These are phyloP conservation scores for Arrhamphus sclerolepis DNA, from an alignment of 2,797 vertebrate genomes.

Conservation along the genomic window DNA sequence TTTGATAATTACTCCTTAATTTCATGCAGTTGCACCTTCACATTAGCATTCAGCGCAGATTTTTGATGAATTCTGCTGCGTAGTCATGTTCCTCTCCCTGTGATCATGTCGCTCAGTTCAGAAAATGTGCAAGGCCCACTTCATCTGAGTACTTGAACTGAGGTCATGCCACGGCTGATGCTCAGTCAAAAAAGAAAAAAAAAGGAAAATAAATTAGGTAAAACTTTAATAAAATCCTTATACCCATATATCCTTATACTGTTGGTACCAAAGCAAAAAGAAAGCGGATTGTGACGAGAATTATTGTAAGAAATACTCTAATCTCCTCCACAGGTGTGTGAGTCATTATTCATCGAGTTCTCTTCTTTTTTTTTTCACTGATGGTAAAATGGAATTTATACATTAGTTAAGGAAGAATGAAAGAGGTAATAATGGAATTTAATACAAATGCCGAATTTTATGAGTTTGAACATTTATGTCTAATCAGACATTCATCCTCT, in stretches of 20 bases:
- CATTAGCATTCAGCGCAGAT: constrained; percentile 29
- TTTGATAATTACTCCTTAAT: constrained; percentile 3
- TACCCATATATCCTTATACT: constrained; percentile 47
- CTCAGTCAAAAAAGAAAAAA: constrained; percentile 46
- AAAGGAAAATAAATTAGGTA: constrained; percentile 63
- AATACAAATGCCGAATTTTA: constrained; percentile 1
- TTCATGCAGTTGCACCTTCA: constrained; percentile 20
- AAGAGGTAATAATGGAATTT: constrained; percentile 7
- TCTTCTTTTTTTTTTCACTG: constrained; percentile 6
- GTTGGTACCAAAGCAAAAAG: constrained; percentile 29
- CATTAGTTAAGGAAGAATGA: not conserved
- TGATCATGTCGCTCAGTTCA: constrained; percentile 27
- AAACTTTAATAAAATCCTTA: no score
- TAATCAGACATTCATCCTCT: not conserved
- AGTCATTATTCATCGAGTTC: constrained; percentile 26
- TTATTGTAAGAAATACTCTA: constrained; percentile 33
- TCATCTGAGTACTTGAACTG: constrained; percentile 41
- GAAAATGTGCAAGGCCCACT: constrained; percentile 53
- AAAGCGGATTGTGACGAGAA: constrained; percentile 48
- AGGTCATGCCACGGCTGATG: constrained; percentile 41
- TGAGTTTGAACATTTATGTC: no score
- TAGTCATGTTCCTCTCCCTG: constrained; percentile 26
- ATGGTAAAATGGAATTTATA: constrained; percentile 9
- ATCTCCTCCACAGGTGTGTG: constrained; percentile 54
- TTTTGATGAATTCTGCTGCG: constrained; percentile 19